phyloP scores from a whole-genome alignment of 2,797 vertebrate species.

The Otus scops region DNA sequence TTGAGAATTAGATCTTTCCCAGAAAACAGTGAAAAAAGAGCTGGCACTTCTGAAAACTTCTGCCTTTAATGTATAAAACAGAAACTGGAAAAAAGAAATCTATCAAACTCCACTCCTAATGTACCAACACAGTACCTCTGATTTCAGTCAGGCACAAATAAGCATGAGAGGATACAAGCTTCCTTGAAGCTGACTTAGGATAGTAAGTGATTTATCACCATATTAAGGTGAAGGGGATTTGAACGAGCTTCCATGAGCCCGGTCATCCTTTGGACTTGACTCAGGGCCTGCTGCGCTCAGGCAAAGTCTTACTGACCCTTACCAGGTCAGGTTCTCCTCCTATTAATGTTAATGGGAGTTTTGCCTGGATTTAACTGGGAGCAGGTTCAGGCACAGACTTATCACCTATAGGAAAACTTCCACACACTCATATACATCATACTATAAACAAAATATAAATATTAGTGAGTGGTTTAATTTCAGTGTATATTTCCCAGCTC shows the following conservation, averaged over 20 bases:
- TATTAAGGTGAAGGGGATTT: background rate
- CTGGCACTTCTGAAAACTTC: background rate
- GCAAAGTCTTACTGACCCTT: background rate
- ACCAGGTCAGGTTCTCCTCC: background rate
- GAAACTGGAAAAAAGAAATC: background rate
- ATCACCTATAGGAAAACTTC: background rate
- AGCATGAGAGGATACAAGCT: background rate
- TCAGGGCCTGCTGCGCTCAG: background rate
- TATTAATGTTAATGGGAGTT: background rate
- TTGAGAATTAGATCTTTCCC: background rate
- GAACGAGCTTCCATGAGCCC: background rate
- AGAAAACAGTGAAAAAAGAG: background rate
- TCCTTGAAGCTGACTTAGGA: background rate
- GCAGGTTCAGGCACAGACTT: background rate
- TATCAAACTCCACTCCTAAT: background rate
- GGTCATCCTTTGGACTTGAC: background rate
- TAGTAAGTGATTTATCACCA: background rate
- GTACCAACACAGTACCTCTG: background rate
- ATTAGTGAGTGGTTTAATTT: slow-evolving; percentile 17
- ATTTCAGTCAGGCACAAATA: background rate
- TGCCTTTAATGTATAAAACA: background rate
- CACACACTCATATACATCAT: fast-evolving
- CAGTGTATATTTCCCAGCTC: background rate
- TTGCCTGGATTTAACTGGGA: background rate
- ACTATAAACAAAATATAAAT: background rate